Evolutionary conservation across 2,797 vertebrate genomes (phyloP), one percentile per base, ranked within the genome.

Genomic region (Leucoraja ocellata): DNA sequence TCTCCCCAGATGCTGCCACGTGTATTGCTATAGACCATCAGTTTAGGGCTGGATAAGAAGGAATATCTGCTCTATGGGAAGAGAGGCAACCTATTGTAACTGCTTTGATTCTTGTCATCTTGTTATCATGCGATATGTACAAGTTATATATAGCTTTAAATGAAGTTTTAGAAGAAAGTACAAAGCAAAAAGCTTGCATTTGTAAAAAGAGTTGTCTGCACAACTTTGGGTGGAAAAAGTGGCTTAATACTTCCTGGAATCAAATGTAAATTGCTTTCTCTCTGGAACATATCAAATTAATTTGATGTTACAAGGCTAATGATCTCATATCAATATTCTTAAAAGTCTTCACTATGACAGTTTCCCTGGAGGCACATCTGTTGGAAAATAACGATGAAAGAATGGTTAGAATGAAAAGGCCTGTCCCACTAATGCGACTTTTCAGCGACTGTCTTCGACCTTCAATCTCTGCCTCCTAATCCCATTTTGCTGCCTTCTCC

Each of bases 261-360:
- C 90, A 74, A 61, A 92, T 92, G 46, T 28, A 92, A 91, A 46
- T 11, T 46, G 23, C 73, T 74, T 91, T 74, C 71, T 92, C 11
- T 28, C 39, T 74, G 68, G 36, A 92, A 92, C 71, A 76, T 92
- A 71, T 92, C 90, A 92, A 46, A 76, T 74, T 73, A 74, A 46
- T 54, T 92, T 92, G 90, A 76, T 76, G 90, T 92, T 92, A 76
- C 68, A 73, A 92, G 68, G 71, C 39, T 54, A 92, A 76, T 92
- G 90, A 92, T 74, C 39, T 92, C 90, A 92, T 88, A 88, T 65
- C 76, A 54, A 92, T 76, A 11, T 74, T 46, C 90, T 92, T 65
- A 74, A 92, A 74, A 39, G 25, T 73, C 90, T 36, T 76, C 68
- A 92, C 90, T 92, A 74, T 39, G 74, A 54, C 90, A 73, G 68